Conservation (phyloP, 2,113 vertebrate genomes). For the Centropus bengalensis region DNA sequence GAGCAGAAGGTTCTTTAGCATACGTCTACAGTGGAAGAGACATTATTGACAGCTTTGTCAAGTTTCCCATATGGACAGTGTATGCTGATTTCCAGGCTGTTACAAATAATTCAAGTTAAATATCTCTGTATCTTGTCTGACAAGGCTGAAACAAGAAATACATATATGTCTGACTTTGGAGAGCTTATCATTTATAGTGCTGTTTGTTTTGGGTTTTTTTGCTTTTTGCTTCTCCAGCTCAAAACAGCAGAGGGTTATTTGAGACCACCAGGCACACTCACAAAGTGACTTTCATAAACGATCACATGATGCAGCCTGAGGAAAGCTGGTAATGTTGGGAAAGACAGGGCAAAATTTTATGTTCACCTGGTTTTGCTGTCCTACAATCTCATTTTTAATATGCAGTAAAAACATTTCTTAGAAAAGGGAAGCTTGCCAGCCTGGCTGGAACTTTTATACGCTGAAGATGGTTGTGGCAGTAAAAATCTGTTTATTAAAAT, state of each 20-base stretch:
- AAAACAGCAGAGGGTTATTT: neutral
- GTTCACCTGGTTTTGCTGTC: neutral
- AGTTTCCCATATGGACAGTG: constrained; percentile 16
- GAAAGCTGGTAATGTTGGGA: neutral
- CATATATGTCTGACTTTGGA: neutral
- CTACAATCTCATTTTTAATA: neutral
- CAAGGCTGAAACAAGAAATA: neutral
- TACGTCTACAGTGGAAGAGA: neutral
- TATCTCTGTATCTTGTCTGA: constrained; percentile 7
- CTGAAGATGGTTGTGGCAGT: neutral
- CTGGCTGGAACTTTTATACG: neutral
- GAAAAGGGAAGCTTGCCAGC: neutral
- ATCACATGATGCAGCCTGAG: neutral
- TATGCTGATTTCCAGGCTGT: constrained; percentile 9
- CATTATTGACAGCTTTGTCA: constrained; percentile 37
- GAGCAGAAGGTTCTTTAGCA: constrained; percentile 15
- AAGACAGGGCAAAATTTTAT: neutral
- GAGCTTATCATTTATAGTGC: neutral
- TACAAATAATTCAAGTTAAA: constrained; percentile 42
- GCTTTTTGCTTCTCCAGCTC: neutral
- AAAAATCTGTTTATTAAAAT: constrained; percentile 40
- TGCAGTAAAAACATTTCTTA: neutral
- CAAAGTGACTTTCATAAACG: neutral
- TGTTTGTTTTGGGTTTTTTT: neutral
- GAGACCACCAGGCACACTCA: neutral